A percentile compares a stretch with the other conserved stretches of the same genome.
Evolutionary conservation across 2,797 vertebrate species (phyloP).

Genomic region (Rhinatrema bivittatum): DNA sequence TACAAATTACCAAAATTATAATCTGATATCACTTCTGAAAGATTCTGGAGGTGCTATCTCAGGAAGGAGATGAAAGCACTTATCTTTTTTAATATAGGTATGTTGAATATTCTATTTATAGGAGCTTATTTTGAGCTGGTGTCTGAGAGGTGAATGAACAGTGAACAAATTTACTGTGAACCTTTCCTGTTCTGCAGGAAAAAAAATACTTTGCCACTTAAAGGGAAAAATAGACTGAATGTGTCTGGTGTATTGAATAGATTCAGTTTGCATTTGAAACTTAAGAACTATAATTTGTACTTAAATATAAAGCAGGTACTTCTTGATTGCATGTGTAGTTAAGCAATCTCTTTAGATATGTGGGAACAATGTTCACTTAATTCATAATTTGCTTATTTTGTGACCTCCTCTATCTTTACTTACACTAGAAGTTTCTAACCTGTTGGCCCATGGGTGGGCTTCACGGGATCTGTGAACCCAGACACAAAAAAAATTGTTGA

Average conservation of each 20-base stretch:
- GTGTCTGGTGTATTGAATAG: background rate
- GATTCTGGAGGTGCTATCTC: background rate
- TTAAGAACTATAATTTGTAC: background rate
- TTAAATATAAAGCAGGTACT: background rate
- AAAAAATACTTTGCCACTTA: background rate
- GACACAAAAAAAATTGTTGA: too few species aligned
- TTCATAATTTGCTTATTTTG: background rate
- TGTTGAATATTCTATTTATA: too few species aligned
- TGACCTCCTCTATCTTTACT: background rate
- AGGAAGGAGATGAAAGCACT: background rate
- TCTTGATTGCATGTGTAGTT: conserved; percentile 6
- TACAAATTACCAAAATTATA: background rate
- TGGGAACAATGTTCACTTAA: background rate
- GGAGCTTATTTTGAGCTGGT: background rate
- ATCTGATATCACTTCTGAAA: background rate
- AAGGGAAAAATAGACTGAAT: background rate
- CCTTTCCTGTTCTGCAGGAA: background rate
- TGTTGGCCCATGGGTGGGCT: too few species aligned
- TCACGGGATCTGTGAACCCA: too few species aligned
- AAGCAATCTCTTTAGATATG: background rate
- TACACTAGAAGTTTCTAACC: too few species aligned
- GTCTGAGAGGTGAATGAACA: background rate
- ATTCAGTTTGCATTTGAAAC: conserved; percentile 6
- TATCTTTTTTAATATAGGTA: background rate
- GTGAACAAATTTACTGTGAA: background rate